Evolutionary conservation across 2,113 vertebrate species (phyloP).

Genomic region (Sisor rabdophorus): DNA sequence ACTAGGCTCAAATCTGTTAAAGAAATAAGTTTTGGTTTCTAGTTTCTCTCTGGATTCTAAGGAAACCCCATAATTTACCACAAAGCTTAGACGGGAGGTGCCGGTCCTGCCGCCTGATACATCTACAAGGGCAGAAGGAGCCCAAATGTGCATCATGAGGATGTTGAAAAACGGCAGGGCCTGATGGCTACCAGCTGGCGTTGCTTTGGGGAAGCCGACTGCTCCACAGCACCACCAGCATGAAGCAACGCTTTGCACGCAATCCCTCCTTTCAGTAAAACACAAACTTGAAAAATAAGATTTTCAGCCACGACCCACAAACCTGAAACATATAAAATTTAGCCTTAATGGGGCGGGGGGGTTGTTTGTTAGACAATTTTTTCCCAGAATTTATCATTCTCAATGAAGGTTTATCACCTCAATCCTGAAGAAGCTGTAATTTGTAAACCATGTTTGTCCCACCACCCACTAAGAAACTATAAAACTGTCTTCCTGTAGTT

Average conservation of each 20-base stretch:
- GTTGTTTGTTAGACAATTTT: too few species aligned
- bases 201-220: conserved; percentile 21
- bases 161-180: conserved; percentile 26
- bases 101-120: conserved; percentile 26
- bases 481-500: conserved; percentile 26
- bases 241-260: conserved; percentile 25
- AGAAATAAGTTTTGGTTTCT: conserved; percentile 21
- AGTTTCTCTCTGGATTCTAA: background rate
- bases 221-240: conserved; percentile 25
- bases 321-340: background rate
- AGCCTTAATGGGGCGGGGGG: too few species aligned
- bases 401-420: conserved; percentile 14
- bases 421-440: conserved; percentile 19
- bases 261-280: conserved; percentile 18
- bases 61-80: conserved; percentile 20
- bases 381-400: conserved; percentile 19
- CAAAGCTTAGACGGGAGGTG: conserved; percentile 1
- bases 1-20: conserved; percentile 16
- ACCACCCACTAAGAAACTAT: conserved; percentile 30
- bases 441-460: conserved; percentile 35
- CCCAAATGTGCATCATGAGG: conserved; percentile 12
- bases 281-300: conserved; percentile 23
- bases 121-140: conserved; percentile 10
- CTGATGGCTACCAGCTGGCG: conserved; percentile 47
- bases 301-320: conserved; percentile 11